Base-by-base conservation (phyloP, 2,888 invertebrate genomes). In the Heliconius hortense region DNA sequence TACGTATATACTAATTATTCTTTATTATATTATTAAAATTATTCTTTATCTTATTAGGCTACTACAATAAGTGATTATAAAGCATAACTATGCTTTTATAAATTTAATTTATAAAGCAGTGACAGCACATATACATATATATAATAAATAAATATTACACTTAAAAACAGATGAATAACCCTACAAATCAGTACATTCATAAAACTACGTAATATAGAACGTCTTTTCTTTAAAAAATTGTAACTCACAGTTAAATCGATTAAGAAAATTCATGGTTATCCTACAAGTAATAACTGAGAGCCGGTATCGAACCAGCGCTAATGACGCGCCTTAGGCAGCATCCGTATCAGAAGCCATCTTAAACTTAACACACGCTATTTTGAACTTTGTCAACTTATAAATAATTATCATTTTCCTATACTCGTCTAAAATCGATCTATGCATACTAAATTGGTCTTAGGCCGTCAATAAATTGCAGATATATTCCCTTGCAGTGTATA, bases 281-380 rank as follows among this genome's bases (percentile, higher is more conserved):
- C 70, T 77, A 81, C 59, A 78, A 82, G 85, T 88, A 88, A 87
- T 87, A 85, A 88, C 87, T 84, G 84, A 87, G 83, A 89, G 88
- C 86, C 85, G 84, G 87, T 87, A 87, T 86, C 82, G 85, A 85
- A 82, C 82, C 81, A 83, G 87, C 88, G 88, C 88, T 91, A 92
- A 92, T 91, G 90, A 88, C 84, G 84, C 84, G 88, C 91, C 87
- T 82, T 85, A 82, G 88, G 90, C 88, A 81, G 84, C 83, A 86
- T 84, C 85, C 84, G 84, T 88, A 88, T 89, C 90, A 84, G 90
- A 86, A 89, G 90, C 88, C 82, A 80, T 79, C 77, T 77, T 72
- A 68, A 53, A 59, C 73, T 35, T 15, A 24, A 68, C 35, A 72
- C 79, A 79, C 28, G 56, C 78, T 70, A 80, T 80, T 78, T 64